phyloP scores from a whole-genome alignment of 1,140 invertebrate genomes.

The Kradibia gibbosae region DNA sequence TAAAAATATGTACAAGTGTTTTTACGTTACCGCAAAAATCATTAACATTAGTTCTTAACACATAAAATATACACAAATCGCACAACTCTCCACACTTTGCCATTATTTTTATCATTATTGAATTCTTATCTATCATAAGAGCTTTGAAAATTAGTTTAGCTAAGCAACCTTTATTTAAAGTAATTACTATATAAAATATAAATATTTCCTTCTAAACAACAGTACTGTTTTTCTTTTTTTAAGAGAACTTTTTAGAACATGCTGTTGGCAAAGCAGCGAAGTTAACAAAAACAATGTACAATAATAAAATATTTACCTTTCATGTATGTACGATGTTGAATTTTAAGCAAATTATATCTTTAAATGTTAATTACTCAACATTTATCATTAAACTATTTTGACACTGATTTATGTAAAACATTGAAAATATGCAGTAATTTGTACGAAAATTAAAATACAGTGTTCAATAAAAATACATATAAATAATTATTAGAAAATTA shows the following conservation, averaged over 20 bases:
- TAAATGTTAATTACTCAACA: neutral
- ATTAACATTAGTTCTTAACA: conserved; percentile 50
- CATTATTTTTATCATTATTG: conserved; percentile 34
- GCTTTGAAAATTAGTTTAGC: conserved; percentile 39
- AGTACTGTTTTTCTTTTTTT: conserved; percentile 25
- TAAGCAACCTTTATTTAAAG: conserved; percentile 34
- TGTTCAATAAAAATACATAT: conserved; percentile 33
- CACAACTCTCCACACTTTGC: conserved; percentile 40
- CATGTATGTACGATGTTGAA: conserved; percentile 1
- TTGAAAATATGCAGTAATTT: conserved; percentile 8
- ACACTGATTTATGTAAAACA: conserved; percentile 21
- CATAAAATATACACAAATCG: conserved; percentile 50
- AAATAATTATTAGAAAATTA: neutral
- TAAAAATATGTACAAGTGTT: conserved; percentile 50
- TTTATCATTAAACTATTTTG: conserved; percentile 2
- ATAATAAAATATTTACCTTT: conserved; percentile 25
- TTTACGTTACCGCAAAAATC: conserved; percentile 47
- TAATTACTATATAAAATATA: conserved; percentile 36
- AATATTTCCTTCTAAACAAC: conserved; percentile 26
- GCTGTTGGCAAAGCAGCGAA: conserved; percentile 51
- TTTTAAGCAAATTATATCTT: conserved; percentile 2
- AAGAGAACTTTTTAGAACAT: conserved; percentile 44
- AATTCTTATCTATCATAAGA: conserved; percentile 36
- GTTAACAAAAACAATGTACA: conserved; percentile 36
- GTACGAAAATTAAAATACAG: conserved; percentile 23